These are phyloP conservation scores for Muscidifurax raptorellus DNA, from an alignment of 1,140 invertebrate genomes.

Conservation along the genomic window DNA sequence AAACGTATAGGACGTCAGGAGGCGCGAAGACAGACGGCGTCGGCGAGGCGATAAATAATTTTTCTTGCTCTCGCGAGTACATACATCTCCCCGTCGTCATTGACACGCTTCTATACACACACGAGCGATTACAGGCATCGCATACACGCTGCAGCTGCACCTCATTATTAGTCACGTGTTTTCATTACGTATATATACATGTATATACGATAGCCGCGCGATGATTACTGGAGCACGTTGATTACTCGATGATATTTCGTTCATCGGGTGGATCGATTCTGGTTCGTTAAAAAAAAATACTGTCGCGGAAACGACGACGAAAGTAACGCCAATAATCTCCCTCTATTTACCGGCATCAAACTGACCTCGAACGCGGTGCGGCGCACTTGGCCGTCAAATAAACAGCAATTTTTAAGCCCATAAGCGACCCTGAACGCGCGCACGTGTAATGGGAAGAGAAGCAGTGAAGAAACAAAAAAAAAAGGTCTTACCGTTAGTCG, in stretches of 20 bases:
- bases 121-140: neutral
- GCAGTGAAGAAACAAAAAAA: neutral
- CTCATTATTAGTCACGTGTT: constrained; percentile 14
- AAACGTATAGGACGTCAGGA: neutral
- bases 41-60: neutral
- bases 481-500: constrained; percentile 76
- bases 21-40: neutral
- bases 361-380: neutral
- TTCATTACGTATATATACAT: neutral
- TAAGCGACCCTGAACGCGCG: no score
- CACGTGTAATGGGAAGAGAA: neutral
- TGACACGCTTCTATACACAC: constrained; percentile 10
- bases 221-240: constrained; percentile 17
- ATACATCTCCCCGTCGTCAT: neutral
- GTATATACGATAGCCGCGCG: no score
- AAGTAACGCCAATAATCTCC: no score
- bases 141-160: neutral
- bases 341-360: neutral
- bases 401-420: neutral
- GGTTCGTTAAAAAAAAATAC: no score
- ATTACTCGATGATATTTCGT: neutral
- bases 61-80: neutral
- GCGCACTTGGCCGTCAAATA: neutral
- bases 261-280: no score
- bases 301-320: no score